Conservation (phyloP, 2,113 vertebrate genomes). For the Uria lomvia region DNA sequence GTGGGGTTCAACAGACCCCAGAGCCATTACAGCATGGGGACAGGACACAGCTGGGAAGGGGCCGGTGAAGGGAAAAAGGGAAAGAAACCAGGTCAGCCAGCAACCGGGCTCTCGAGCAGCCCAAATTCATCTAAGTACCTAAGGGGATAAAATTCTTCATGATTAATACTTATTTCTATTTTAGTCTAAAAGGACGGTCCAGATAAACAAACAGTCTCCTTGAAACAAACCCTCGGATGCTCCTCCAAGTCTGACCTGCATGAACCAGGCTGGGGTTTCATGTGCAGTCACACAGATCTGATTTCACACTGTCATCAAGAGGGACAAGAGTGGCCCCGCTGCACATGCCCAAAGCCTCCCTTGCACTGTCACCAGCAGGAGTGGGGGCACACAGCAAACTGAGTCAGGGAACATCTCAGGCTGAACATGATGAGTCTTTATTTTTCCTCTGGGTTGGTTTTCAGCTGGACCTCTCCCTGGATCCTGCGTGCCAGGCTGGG, state of each 20-base stretch:
- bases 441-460: not conserved
- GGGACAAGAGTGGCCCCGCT: not conserved
- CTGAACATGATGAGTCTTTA: not conserved
- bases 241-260: not conserved
- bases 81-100: not conserved
- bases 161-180: constrained; percentile 10
- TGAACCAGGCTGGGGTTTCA: not conserved
- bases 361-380: not conserved
- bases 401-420: not conserved
- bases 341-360: not conserved
- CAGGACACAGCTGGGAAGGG: not conserved
- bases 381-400: not conserved
- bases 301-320: constrained; percentile 9
- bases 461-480: not conserved
- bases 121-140: not conserved
- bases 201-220: constrained; percentile 6
- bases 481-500: not conserved
- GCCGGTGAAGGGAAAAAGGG: not conserved
- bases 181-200: not conserved
- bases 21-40: not conserved
- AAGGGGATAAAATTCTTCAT: not conserved
- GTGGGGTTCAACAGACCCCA: not conserved
- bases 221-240: not conserved
- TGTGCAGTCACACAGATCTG: not conserved
- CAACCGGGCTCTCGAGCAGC: not conserved